A percentile compares a stretch with the other conserved stretches of the same genome.
Conservation (phyloP, 2,888 invertebrate genomes). For the Papilio protenor region DNA sequence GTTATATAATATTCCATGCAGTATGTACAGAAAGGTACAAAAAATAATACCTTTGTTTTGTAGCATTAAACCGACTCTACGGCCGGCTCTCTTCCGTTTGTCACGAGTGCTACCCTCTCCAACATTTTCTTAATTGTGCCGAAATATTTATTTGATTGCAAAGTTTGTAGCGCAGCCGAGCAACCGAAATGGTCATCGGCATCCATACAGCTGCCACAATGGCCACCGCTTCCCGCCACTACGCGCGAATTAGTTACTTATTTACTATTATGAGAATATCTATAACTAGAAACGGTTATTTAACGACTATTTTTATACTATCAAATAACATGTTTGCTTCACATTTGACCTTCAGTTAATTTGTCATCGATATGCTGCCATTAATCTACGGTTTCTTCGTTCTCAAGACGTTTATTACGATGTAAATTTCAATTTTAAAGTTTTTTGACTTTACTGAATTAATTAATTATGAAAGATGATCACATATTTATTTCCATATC, state of each 20-base stretch:
- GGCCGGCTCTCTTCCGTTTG: constrained; percentile 66
- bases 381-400: constrained; percentile 18
- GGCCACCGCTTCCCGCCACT: constrained; percentile 61
- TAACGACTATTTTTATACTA: constrained; percentile 22
- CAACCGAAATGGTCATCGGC: constrained; percentile 83
- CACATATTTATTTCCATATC: neutral
- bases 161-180: constrained; percentile 78
- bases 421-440: constrained; percentile 18
- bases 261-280: constrained; percentile 58
- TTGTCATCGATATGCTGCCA: constrained; percentile 24
- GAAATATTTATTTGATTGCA: constrained; percentile 85
- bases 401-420: constrained; percentile 17
- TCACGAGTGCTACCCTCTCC: constrained; percentile 83
- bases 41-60: neutral
- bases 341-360: constrained; percentile 13
- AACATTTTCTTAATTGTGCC: constrained; percentile 85
- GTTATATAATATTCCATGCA: too few relatives aligned
- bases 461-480: constrained; percentile 18
- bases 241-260: constrained; percentile 63
- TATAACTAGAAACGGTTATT: constrained; percentile 28
- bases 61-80: constrained; percentile 62
- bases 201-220: constrained; percentile 74
- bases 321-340: constrained; percentile 12
- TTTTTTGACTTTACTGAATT: neutral
- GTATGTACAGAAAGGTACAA: neutral